Percentiles rank a stretch among this genome's conserved stretches.
Conservation (phyloP, 2,113 vertebrate species). For the Salvelinus alpinus region DNA sequence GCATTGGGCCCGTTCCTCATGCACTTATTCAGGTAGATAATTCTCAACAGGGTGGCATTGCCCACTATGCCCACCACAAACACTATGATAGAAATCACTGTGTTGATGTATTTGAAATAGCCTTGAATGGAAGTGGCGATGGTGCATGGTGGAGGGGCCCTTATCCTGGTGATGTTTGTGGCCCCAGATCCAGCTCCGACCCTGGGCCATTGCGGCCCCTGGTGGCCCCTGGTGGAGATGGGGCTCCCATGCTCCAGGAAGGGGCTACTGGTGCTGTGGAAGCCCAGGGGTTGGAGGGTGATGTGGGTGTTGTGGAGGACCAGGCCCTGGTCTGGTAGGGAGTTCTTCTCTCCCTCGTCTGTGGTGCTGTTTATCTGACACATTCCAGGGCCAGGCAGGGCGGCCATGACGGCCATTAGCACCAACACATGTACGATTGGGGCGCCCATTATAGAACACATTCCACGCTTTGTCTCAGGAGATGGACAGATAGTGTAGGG, state of each 20-base stretch:
- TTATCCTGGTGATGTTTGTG: constrained; percentile 18
- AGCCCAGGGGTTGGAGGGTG: constrained; percentile 41
- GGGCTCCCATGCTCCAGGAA: neutral
- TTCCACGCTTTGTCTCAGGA: constrained; percentile 46
- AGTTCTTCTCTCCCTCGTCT: constrained; percentile 21
- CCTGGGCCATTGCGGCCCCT: neutral
- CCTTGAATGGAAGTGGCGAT: constrained; percentile 70
- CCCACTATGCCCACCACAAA: constrained; percentile 95
- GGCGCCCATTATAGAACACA: constrained; percentile 61
- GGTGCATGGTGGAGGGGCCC: constrained; percentile 51
- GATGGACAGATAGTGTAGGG: constrained; percentile 41
- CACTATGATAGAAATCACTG: constrained; percentile 85
- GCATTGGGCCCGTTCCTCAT: constrained; percentile 99
- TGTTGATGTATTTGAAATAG: constrained; percentile 94
- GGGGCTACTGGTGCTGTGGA: constrained; percentile 50
- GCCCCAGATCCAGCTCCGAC: constrained; percentile 12
- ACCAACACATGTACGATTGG: constrained; percentile 56
- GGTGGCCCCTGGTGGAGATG: neutral
- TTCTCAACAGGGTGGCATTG: constrained; percentile 92
- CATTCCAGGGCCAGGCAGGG: constrained; percentile 67
- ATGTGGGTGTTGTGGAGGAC: constrained; percentile 27
- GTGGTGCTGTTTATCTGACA: constrained; percentile 66
- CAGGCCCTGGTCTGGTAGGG: neutral
- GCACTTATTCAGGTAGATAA: constrained; percentile 98
- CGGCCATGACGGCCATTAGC: constrained; percentile 66